Percentiles rank a stretch among this genome's conserved stretches.
Evolutionary conservation across 2,113 vertebrate genomes (phyloP).

Genomic region (Bombycilla garrulus): DNA sequence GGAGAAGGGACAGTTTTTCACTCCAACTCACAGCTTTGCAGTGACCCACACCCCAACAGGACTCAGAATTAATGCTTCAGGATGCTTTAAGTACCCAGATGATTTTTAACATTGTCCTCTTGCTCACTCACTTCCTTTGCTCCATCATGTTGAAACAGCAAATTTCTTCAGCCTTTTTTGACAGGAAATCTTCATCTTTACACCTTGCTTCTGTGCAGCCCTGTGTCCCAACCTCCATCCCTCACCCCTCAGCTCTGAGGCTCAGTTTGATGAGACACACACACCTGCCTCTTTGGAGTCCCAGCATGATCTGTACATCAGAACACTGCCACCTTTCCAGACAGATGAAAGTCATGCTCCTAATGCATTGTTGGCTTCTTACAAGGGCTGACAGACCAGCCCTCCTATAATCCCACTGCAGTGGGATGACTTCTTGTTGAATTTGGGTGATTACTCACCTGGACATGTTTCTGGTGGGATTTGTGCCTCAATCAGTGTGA

Average conservation of each 20-base stretch:
- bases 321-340: not conserved
- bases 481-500: not conserved
- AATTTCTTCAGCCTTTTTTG: not conserved
- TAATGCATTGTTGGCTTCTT: not conserved
- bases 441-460: not conserved
- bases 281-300: not conserved
- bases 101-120: not conserved
- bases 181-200: not conserved
- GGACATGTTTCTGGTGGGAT: not conserved
- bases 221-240: not conserved
- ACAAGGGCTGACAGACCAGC: not conserved
- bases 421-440: not conserved
- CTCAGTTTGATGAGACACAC: not conserved
- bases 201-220: not conserved
- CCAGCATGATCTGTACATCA: not conserved
- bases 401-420: not conserved
- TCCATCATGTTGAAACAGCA: not conserved
- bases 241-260: fast-evolving
- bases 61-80: not conserved
- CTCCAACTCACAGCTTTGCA: not conserved
- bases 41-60: not conserved
- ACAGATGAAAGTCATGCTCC: not conserved
- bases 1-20: not conserved
- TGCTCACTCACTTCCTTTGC: not conserved
- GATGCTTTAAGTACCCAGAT: not conserved